Evolutionary conservation across 1,140 invertebrate species (phyloP).

Genomic region (Drosophila simulans): DNA sequence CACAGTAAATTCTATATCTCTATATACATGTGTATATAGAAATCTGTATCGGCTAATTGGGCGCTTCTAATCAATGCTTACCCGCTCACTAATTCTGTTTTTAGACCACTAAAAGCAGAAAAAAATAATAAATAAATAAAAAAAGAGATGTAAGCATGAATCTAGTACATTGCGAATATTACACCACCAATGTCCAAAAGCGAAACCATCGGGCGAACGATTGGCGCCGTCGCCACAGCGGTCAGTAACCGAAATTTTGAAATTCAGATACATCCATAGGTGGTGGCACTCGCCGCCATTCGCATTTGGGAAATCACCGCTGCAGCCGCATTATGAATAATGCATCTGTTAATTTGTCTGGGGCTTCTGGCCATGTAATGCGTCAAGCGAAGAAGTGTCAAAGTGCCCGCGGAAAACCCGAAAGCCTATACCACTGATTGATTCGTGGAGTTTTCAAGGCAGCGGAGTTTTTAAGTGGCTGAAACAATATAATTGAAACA

Average conservation of each 20-base stretch:
- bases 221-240: slow-evolving; percentile 31
- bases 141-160: neutral
- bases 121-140: neutral
- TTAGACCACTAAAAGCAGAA: slow-evolving; percentile 8
- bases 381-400: slow-evolving; percentile 38
- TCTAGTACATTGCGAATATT: slow-evolving; percentile 39
- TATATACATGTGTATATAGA: neutral
- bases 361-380: slow-evolving; percentile 39
- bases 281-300: slow-evolving; percentile 8
- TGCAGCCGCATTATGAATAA: slow-evolving; percentile 48
- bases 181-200: slow-evolving; percentile 49
- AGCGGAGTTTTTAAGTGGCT: neutral
- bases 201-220: slow-evolving; percentile 34
- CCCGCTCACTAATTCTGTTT: slow-evolving; percentile 26
- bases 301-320: slow-evolving; percentile 25
- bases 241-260: slow-evolving; percentile 13
- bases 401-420: slow-evolving; percentile 8
- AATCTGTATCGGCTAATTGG: slow-evolving; percentile 47
- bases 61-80: slow-evolving; percentile 41
- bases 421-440: slow-evolving; percentile 2
- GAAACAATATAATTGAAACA: neutral
- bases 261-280: slow-evolving; percentile 19
- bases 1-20: neutral
- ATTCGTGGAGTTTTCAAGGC: slow-evolving; percentile 1
- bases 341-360: slow-evolving; percentile 56